Evolutionary conservation across 2,888 invertebrate species (phyloP), one percentile per base, ranked within the genome.

Genomic region (Bursaphelenchus okinawaensis): DNA sequence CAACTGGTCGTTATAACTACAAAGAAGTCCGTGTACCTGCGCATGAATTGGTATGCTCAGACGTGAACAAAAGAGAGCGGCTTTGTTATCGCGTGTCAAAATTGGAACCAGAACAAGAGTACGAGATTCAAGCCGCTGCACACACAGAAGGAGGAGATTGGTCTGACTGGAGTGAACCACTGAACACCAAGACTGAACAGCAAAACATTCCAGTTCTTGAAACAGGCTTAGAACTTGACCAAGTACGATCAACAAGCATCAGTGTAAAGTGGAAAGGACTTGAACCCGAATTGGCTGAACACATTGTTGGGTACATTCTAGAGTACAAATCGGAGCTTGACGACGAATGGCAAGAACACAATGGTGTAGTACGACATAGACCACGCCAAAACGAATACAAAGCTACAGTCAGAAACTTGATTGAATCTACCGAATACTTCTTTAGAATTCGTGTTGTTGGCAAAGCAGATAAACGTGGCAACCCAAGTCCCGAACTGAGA

Each of bases 371-470:
- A 20, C 73, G 75, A 20, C 80, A 82, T 65, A 67, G 80, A 4
- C 66, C 72, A 31, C 66, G 68, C 63, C 22, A 69, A 62, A 69
- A 68, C 27, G 75, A 79, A 50, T 82, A 81, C 69, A 77, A 76
- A 65, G 68, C 76, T 16, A 70, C 73, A 26, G 80, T 82, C 23
- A 68, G 73, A 24, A 71, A 75, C 22, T 70, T 82, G 24, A 72
- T 72, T 22, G 78, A 82, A 23, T 79, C 83, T 50, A 83, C 81
- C 7, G 67, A 75, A 23, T 83, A 82, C 73, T 82, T 81, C 76
- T 83, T 83, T 78, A 77, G 83, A 52, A 69, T 82, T 22, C 71
- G 74, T 12, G 82, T 83, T n/a, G 81, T 77, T 27, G 79, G 78
- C 61, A 80, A 79, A 68, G 76, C 76, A 57, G 82, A 82, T 57